Base-by-base conservation (phyloP, 2,113 vertebrate genomes). In the Oreotrochilus melanogaster region DNA sequence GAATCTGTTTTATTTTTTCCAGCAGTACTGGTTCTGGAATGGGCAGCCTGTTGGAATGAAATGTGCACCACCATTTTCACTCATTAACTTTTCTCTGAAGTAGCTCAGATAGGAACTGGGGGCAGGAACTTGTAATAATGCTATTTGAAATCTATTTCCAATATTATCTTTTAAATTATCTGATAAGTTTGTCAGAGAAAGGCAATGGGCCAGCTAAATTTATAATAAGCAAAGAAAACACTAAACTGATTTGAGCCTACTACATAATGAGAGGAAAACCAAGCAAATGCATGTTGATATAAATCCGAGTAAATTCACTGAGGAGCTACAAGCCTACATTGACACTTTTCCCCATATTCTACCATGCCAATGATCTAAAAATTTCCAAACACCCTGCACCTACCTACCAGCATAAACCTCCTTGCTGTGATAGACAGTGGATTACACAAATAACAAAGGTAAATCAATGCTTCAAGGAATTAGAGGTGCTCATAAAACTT, bases 371-470 rank as follows among this genome's bases (percentile, higher is more conserved):
- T 27, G 47, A 79, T 4, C 51, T 39, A 27, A 58, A 79, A 62
- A 8, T 10, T 73, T 66, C 18, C 56, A 47, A 37, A 22, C 30
- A 28, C 24, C 70, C n/a, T 65, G 56, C n/a, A 85, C 4, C 27
- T 7, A 10, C 33, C 21, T 27, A 33, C 22, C 35, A 62, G 27
- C 37, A n/a, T 10, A 8, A 39, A 66, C 16, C 56, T 53, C 70
- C 33, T 6, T 7, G 9, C 0, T 2, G 58, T 2, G 58, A 45
- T 3, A 15, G 33, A 23, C 4, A 50, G 65, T 7, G 6, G 61
- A 30, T 54, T 35, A 13, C 9, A 35, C 70, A n/a, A 89, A 51
- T 30, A 24, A 47, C 10, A 8, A 5, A 10, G 51, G 27, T 25
- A 74, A 80, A 73, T 31, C 27, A 23, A 24, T 19, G 22, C 7